Evolutionary conservation across 1,140 invertebrate genomes (phyloP), one percentile per base, ranked within the genome.

Genomic region (Leguminivora glycinivorella): DNA sequence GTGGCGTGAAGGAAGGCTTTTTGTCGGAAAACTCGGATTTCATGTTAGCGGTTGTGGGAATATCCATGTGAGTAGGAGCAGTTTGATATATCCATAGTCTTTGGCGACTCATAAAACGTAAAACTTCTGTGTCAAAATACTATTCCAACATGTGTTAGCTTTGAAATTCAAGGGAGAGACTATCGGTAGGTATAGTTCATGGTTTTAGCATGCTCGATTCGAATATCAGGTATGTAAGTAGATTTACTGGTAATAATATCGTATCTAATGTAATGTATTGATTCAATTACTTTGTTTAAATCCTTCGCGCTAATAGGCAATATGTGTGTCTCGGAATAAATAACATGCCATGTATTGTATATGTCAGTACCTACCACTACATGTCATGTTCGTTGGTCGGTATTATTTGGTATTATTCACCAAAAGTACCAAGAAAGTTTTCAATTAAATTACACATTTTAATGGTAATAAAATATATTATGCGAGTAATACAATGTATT

Each of bases 141-240:
- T 66, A 22, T 60, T 24, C 78, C 52, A 78, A 70, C 67, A 68
- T 76, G 77, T 71, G 71, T 85, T 85, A 79, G 82, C 78, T 75
- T 74, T 79, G 80, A 84, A 87, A 92, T 82, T 90, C 85, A 81
- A 91, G 90, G 91, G 91, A 92, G 91, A 92, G 91, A 92, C 91
- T 83, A 79, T 83, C 75, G 73, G 77, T 82, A 76, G 76, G 77
- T 85, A 83, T 77, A 70, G 73, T 24, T 84, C 75, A 71, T 77
- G 75, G 47, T 77, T 73, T 75, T 76, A 82, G 75, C 81, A 87
- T 89, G 84, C 81, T 81, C 69, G 74, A 79, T 72, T 56, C 56
- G 40, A 70, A 17, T 34, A 70, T 63, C 25, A 31, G 17, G 38
- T 69, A 38, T 31, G 47, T 14, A 22, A 22, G n/a, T 60, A 52